phyloP scores from a whole-genome alignment of 2,888 invertebrate species.

The Chirona hameri region DNA sequence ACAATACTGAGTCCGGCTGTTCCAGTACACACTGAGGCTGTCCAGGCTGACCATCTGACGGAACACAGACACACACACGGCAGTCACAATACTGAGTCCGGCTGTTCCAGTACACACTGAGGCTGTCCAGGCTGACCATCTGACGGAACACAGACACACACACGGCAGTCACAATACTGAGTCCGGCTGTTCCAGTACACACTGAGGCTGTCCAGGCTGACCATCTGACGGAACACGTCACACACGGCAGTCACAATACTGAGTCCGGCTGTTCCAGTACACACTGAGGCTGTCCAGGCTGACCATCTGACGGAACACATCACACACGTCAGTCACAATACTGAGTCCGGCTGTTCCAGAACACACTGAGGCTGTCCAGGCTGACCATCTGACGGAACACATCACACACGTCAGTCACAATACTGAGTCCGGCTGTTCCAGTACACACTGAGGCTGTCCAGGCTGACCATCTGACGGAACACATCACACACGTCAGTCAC shows the following conservation, averaged over 20 bases:
- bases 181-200: constrained; percentile 80
- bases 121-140: too few species aligned
- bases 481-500: too few species aligned
- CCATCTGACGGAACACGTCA: constrained; percentile 54
- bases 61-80: too few species aligned
- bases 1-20: constrained; percentile 56
- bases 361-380: too few species aligned
- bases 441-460: constrained; percentile 80
- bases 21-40: constrained; percentile 83
- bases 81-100: too few species aligned
- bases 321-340: too few species aligned
- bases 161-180: too few species aligned
- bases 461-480: constrained; percentile 61
- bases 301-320: background rate
- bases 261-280: constrained; percentile 76
- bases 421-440: constrained; percentile 71
- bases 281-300: constrained; percentile 72
- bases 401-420: too few species aligned
- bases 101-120: too few species aligned
- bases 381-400: too few species aligned
- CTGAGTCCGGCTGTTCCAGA: too few species aligned
- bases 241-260: constrained; percentile 37
- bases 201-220: constrained; percentile 74
- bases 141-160: too few species aligned
- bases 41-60: constrained; percentile 56